Base-by-base conservation (phyloP, 2,888 invertebrate genomes). In the Chromoteleia sp. region DNA sequence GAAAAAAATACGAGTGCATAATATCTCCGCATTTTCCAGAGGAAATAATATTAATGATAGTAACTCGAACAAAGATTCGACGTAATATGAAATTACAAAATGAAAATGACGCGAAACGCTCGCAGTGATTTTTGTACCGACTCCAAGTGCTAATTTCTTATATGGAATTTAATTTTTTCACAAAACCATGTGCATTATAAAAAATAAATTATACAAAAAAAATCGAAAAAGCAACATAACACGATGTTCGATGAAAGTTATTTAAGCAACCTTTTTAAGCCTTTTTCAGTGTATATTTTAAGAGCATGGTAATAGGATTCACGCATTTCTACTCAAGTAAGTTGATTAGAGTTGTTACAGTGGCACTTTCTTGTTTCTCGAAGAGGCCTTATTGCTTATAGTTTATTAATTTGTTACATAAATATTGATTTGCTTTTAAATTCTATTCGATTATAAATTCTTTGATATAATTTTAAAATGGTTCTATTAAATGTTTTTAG, bases 111-210 rank as follows among this genome's bases (percentile, higher is more conserved):
- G 80, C 76, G 82, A 80, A 56, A 74, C 36, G 43, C 74, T 84
- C 84, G 87, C 88, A 87, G 87, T 90, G 89, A 90, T 90, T 90
- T 90, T 91, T 91, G 88, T 91, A 90, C 90, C 89, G 88, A 90
- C 88, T 85, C 48, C 82, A 78, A 90, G 89, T 88, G 89, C 89
- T 91, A 91, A 91, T 91, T 90, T 91, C 91, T 89, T 91, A 90
- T 86, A 90, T 87, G 91, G 90, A 91, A 91, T 91, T 91, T 91
- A 91, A 91, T 91, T 91, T 91, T 91, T 91, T 91, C 91, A 91
- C 91, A 91, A 91, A 91, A 91, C 65, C 89, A 91, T 91, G 90
- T 91, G 91, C 91, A 91, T 91, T 91, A 90, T 89, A 91, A 91
- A 90, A 91, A 91, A 91, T 90, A 91, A 91, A 91, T 86, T 81